Percentiles rank a stretch among this genome's conserved stretches.
Conservation (phyloP, 2,113 vertebrate genomes). For the Bambusicola thoracicus region DNA sequence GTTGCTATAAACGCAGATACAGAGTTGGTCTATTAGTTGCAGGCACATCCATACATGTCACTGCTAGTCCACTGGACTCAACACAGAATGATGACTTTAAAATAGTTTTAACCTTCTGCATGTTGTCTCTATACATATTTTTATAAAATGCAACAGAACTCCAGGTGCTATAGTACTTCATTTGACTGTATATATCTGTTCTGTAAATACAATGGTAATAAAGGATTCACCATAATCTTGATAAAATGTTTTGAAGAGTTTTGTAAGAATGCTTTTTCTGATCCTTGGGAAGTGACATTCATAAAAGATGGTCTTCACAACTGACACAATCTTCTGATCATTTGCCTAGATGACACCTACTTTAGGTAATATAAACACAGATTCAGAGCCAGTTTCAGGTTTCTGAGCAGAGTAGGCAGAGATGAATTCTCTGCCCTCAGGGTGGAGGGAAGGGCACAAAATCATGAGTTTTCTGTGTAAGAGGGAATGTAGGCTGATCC, state of each 20-base stretch:
- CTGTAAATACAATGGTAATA: not conserved
- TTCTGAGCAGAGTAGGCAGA: not conserved
- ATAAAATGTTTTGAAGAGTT: not conserved
- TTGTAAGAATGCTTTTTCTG: not conserved
- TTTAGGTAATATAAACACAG: not conserved
- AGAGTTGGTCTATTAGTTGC: not conserved
- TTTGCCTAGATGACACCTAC: not conserved
- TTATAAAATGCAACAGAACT: not conserved
- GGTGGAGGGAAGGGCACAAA: not conserved
- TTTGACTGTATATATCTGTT: not conserved
- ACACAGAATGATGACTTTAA: not conserved
- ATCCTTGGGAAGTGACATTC: accelerated
- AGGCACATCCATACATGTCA: not conserved
- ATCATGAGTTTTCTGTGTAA: not conserved
- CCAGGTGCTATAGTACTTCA: accelerated
- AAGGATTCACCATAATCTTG: not conserved
- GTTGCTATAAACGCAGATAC: not conserved
- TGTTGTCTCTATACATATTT: not conserved
- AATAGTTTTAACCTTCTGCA: not conserved
- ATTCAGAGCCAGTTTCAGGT: not conserved
- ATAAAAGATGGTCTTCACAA: not conserved
- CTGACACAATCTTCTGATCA: not conserved
- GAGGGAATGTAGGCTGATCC: accelerated
- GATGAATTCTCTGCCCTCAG: not conserved
- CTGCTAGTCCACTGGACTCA: not conserved